These are phyloP conservation scores for Salvelinus fontinalis DNA, from an alignment of 2,113 vertebrate species.

Conservation along the genomic window DNA sequence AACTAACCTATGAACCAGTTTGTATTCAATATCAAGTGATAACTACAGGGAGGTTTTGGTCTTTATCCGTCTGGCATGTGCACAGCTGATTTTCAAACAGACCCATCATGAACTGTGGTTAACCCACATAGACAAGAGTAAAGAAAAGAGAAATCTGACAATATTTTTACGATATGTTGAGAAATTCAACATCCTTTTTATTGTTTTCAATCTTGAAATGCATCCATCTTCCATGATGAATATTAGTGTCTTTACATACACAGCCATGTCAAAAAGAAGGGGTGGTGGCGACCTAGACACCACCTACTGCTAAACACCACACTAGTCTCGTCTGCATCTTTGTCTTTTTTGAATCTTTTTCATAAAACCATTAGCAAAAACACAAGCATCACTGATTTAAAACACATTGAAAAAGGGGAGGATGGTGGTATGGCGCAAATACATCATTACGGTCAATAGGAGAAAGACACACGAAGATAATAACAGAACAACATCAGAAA, in stretches of 20 bases:
- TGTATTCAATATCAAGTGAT: not conserved
- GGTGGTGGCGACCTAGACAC: constrained; percentile 54
- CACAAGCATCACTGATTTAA: constrained; percentile 73
- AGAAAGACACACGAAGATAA: constrained; percentile 47
- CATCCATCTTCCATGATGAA: constrained; percentile 68
- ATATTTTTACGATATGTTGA: constrained; percentile 45
- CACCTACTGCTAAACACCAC: constrained; percentile 49
- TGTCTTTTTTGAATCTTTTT: constrained; percentile 37
- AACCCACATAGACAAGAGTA: not conserved
- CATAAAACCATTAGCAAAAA: constrained; percentile 70
- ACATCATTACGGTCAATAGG: constrained; percentile 67
- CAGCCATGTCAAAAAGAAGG: constrained; percentile 50
- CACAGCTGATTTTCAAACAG: not conserved
- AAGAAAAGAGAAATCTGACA: constrained; percentile 1
- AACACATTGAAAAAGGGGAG: constrained; percentile 62
- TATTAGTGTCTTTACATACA: constrained; percentile 75
- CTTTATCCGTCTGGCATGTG: not conserved
- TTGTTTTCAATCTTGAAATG: constrained; percentile 61
- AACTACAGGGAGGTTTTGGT: too few relatives aligned
- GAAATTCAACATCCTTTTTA: constrained; percentile 68
- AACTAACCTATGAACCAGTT: too few relatives aligned
- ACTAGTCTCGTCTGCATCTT: constrained; percentile 39
- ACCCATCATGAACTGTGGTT: not conserved
- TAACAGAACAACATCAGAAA: constrained; percentile 59
- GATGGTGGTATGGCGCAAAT: constrained; percentile 46